Evolutionary conservation across 1,140 invertebrate species (phyloP), one percentile per base, ranked within the genome.

Genomic region (Drosophila cardini): DNA sequence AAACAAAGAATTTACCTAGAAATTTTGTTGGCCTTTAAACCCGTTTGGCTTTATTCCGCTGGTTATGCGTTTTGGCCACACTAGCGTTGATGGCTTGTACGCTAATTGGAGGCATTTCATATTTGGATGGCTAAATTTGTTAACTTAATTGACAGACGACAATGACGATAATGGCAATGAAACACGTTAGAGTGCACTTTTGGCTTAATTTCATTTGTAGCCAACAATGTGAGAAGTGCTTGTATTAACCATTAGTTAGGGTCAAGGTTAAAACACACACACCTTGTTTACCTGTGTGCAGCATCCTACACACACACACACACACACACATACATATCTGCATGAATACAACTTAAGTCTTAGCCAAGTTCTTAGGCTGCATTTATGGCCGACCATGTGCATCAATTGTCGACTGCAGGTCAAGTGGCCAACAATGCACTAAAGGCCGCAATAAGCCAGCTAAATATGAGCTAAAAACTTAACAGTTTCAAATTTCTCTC

Each of bases 331-430:
- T 26, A 13, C 34, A 18, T 36, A 18, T 13, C 3, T 15, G 6
- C 43, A 45, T 61, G 15, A 5, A 15, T 40, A 55, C 48, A 71
- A 70, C 34, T 67, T 50, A 58, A 57, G 52, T 45, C 53, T 65
- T 11, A 57, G 34, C 16, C 45, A 43, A 48, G 26, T 38, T 32
- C 45, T 32, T 21, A 13, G 46, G 11, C 43, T 72, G 46, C 62
- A 67, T 79, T 71, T 67, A 26, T 74, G 74, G 64, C 69, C 18
- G 52, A 62, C 50, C 38, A 69, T 65, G 65, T 85, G 75, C 83
- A 86, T 84, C 71, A 75, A 72, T 56, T 78, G 58, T 62, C 64
- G 75, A 70, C 79, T 77, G 69, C 76, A 65, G 83, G 83, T 86
- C 83, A 86, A 86, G 83, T 79, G 83, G 58, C 76, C 65, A 57